Percentiles rank a stretch among this genome's conserved stretches.
phyloP scores from a whole-genome alignment of 2,888 invertebrate genomes.

The Nezara viridula region DNA sequence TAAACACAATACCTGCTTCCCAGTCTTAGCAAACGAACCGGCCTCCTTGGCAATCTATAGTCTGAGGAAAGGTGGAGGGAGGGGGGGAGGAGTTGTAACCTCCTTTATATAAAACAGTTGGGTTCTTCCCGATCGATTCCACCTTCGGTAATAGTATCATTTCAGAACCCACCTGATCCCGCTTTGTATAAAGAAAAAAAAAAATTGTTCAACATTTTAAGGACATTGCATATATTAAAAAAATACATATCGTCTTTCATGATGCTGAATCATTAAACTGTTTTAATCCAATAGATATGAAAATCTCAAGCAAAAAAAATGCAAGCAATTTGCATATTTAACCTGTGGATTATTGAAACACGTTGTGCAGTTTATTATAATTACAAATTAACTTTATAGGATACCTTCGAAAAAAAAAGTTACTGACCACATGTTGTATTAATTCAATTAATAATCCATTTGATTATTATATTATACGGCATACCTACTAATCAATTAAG shows the following conservation, averaged over 20 bases:
- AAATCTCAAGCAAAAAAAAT: too few relatives aligned
- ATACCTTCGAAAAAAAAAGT: too few relatives aligned
- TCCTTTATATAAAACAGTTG: constrained; percentile 20
- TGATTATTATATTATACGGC: too few relatives aligned
- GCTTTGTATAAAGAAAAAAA: neutral
- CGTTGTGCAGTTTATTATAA: too few relatives aligned
- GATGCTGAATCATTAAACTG: too few relatives aligned
- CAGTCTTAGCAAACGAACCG: constrained; percentile 39
- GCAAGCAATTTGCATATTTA: too few relatives aligned
- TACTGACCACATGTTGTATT: too few relatives aligned
- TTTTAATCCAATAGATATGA: too few relatives aligned
- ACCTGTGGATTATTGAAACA: too few relatives aligned
- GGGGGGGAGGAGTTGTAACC: neutral
- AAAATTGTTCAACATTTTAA: neutral
- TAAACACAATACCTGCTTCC: constrained; percentile 45
- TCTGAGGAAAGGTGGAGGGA: neutral
- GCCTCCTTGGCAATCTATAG: constrained; percentile 21
- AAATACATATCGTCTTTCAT: too few relatives aligned
- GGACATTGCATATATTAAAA: neutral
- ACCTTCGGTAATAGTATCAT: constrained; percentile 5
- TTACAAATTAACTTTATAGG: neutral
- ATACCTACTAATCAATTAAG: too few relatives aligned
- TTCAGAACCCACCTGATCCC: neutral
- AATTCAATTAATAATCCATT: too few relatives aligned
- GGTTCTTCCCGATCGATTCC: constrained; percentile 23